Evolutionary conservation across 2,113 vertebrate species (phyloP).

Genomic region (Tragelaphus buxtoni): DNA sequence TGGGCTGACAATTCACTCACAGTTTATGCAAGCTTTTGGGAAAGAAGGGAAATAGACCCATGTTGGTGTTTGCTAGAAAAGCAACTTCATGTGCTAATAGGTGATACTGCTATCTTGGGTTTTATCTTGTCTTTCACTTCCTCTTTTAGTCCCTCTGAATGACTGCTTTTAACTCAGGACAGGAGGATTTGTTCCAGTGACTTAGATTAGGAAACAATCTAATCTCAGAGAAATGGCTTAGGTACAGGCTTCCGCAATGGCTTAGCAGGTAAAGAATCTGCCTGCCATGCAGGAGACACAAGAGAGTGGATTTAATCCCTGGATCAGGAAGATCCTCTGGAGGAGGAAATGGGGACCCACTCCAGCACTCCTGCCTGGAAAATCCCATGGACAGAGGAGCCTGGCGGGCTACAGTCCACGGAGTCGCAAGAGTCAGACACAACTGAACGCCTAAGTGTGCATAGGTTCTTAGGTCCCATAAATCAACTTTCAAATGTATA

Average conservation of each 20-base stretch:
- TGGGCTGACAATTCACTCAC: not conserved
- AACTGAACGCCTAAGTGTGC: not conserved
- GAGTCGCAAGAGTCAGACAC: not conserved
- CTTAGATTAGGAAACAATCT: not conserved
- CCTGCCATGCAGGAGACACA: not conserved
- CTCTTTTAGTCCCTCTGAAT: not conserved
- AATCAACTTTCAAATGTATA: not conserved
- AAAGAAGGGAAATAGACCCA: slow-evolving; percentile 30
- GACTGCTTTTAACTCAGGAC: not conserved
- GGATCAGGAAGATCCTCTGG: not conserved
- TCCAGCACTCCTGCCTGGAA: not conserved
- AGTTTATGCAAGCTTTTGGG: slow-evolving; percentile 12
- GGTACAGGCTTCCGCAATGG: not conserved
- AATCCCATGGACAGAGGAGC: not conserved
- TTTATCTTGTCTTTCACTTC: not conserved
- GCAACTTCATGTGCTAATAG: not conserved
- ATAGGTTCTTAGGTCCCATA: not conserved
- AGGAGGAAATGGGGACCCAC: not conserved
- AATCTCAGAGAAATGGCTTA: not conserved
- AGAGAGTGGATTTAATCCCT: not conserved
- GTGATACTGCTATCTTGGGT: not conserved
- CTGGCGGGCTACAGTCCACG: not conserved
- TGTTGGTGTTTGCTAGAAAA: not conserved
- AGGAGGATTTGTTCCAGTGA: not conserved
- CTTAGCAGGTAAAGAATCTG: not conserved